Percentiles rank a stretch among this genome's conserved stretches.
Conservation (phyloP, 2,113 vertebrate species). For the Xenopus borealis region DNA sequence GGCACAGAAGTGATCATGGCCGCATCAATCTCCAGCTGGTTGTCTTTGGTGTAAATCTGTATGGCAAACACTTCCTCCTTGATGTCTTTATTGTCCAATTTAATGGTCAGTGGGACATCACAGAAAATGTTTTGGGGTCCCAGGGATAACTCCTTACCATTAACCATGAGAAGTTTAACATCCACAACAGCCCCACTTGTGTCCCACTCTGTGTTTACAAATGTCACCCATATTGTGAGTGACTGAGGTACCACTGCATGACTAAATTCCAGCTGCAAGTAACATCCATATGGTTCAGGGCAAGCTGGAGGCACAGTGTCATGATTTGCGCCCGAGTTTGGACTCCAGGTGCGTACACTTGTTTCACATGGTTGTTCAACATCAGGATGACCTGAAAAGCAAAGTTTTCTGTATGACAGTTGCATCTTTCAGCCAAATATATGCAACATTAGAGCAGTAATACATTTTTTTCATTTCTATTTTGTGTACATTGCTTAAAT, state of each 20-base stretch:
- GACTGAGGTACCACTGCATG: conserved; percentile 84
- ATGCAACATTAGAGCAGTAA: too few species aligned
- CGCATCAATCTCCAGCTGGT: conserved; percentile 92
- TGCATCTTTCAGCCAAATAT: too few species aligned
- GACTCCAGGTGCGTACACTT: conserved; percentile 94
- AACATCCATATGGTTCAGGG: conserved; percentile 87
- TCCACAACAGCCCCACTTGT: conserved; percentile 86
- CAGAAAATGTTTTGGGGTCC: conserved; percentile 92
- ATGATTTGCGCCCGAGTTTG: conserved; percentile 81
- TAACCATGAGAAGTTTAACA: conserved; percentile 81
- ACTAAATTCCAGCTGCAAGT: conserved; percentile 88
- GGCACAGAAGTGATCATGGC: conserved; percentile 84
- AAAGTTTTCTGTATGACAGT: conserved; percentile 7
- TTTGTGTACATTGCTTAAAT: too few species aligned
- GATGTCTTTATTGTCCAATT: conserved; percentile 70
- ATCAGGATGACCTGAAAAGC: conserved; percentile 85
- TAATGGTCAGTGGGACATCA: conserved; percentile 86
- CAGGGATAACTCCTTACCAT: conserved; percentile 82
- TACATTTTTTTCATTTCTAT: too few species aligned
- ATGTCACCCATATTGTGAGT: conserved; percentile 93
- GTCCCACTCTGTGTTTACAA: conserved; percentile 83
- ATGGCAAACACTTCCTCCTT: conserved; percentile 83
- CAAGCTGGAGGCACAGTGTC: conserved; percentile 73
- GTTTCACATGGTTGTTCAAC: conserved; percentile 94
- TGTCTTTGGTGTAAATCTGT: conserved; percentile 93